Evolutionary conservation across 2,888 invertebrate species (phyloP).

Genomic region (Sesia bembeciformis): DNA sequence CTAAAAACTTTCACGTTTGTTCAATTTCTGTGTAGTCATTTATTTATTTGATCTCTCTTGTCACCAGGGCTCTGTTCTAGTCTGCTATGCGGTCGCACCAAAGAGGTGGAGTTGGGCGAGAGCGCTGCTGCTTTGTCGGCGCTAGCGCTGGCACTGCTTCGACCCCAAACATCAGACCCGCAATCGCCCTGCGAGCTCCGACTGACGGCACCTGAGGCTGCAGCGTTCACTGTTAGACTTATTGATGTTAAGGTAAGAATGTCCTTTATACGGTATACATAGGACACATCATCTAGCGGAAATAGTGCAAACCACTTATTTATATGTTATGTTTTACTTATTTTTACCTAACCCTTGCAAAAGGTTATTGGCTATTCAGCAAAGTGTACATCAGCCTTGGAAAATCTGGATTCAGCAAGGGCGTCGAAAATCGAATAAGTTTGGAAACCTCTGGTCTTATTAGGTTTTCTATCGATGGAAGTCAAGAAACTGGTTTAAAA

Average conservation of each 20-base stretch:
- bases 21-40: too few relatives aligned
- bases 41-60: constrained; percentile 4
- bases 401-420: too few relatives aligned
- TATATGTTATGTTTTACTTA: too few relatives aligned
- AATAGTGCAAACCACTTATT: too few relatives aligned
- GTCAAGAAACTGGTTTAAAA: too few relatives aligned
- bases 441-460: too few relatives aligned
- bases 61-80: constrained; percentile 50
- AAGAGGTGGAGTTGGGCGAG: constrained; percentile 54
- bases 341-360: too few relatives aligned
- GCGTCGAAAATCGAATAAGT: too few relatives aligned
- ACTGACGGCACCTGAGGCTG: constrained; percentile 56
- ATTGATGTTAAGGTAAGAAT: constrained; percentile 60
- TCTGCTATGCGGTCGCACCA: constrained; percentile 61
- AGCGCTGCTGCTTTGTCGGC: constrained; percentile 50
- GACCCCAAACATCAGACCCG: constrained; percentile 27
- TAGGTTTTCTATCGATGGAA: too few relatives aligned
- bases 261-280: not conserved
- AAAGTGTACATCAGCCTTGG: too few relatives aligned
- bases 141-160: constrained; percentile 51
- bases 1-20: too few relatives aligned
- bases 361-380: too few relatives aligned
- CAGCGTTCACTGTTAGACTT: constrained; percentile 57
- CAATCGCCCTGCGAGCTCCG: constrained; percentile 46
- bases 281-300: not conserved